phyloP scores from a whole-genome alignment of 2,113 vertebrate genomes.

The Agapornis roseicollis region DNA sequence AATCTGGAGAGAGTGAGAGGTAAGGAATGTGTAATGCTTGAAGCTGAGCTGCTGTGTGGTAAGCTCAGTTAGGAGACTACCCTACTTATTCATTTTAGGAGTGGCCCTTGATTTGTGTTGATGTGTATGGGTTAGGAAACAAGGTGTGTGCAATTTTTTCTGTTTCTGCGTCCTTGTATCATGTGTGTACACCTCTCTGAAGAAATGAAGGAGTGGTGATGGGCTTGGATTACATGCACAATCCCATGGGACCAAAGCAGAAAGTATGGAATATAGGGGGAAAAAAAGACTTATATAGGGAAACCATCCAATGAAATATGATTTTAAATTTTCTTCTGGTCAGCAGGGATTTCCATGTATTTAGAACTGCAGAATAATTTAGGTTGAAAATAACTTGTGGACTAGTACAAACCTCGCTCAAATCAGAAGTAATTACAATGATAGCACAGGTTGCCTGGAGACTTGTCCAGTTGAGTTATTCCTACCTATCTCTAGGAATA shows the following conservation, averaged over 20 bases:
- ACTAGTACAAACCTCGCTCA: background rate
- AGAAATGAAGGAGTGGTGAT: background rate
- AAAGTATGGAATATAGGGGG: background rate
- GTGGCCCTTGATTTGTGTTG: background rate
- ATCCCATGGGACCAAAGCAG: background rate
- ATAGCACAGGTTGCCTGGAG: background rate
- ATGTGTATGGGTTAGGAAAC: background rate
- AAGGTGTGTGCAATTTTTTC: background rate
- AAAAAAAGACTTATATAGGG: background rate
- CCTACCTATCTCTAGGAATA: background rate
- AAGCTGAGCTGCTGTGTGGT: background rate
- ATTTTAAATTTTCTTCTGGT: background rate
- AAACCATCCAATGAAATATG: background rate
- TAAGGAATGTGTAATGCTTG: background rate
- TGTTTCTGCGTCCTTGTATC: background rate
- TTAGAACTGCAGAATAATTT: background rate
- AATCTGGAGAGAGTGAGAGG: background rate
- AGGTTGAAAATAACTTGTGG: background rate
- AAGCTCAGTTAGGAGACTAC: background rate
- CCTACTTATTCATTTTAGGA: background rate
- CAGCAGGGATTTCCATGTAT: background rate
- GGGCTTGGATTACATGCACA: fast-evolving
- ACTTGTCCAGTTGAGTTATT: background rate
- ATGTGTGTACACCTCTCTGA: background rate
- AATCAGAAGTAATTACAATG: background rate